Conservation (phyloP, 1,140 invertebrate genomes). For the Atta cephalotes region DNA sequence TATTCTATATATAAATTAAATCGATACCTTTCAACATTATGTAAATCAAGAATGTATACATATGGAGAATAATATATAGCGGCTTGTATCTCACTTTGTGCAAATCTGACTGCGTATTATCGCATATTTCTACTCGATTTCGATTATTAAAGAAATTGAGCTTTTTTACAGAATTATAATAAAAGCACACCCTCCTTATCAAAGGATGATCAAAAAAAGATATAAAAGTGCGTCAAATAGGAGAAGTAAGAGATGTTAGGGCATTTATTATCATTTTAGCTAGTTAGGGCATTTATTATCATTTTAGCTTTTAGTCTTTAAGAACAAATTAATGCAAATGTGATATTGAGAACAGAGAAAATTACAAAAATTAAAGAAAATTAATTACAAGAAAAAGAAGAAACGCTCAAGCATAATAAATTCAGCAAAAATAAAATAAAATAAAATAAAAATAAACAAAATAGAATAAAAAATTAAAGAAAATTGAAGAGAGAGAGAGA, state of each 20-base stretch:
- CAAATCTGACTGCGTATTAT: background rate
- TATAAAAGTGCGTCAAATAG: background rate
- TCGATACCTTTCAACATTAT: background rate
- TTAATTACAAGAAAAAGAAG: too few relatives aligned
- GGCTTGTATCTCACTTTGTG: background rate
- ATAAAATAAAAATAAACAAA: too few relatives aligned
- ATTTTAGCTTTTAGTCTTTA: too few relatives aligned
- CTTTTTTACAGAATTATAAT: background rate
- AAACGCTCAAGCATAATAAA: too few relatives aligned
- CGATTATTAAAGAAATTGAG: background rate
- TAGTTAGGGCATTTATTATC: too few relatives aligned
- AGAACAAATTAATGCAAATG: too few relatives aligned
- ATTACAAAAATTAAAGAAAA: too few relatives aligned
- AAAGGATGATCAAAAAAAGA: background rate
- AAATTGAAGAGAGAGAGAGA: background rate
- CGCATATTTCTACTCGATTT: background rate
- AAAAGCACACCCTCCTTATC: background rate
- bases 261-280: too few relatives aligned
- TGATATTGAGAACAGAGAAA: too few relatives aligned
- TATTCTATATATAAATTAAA: background rate
- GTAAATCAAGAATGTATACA: background rate
- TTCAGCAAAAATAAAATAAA: too few relatives aligned
- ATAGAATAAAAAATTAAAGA: too few relatives aligned
- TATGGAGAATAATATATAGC: background rate
- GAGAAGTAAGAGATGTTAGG: background rate